Conservation (phyloP, 2,113 vertebrate genomes). For the Pachypanchax playfairii region DNA sequence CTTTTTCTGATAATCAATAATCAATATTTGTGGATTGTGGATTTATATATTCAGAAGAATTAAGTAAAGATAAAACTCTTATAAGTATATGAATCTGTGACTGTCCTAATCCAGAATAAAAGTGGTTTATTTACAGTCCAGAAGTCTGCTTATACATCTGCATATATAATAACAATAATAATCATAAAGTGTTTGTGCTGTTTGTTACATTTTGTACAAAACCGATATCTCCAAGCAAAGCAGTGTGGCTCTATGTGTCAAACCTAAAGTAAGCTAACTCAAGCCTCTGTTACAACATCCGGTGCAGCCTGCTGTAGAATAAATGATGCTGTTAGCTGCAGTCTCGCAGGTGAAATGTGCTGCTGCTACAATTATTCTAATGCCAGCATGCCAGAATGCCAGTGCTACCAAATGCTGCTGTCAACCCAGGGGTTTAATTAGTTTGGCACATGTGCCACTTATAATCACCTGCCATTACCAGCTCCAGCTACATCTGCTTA, state of each 20-base stretch:
- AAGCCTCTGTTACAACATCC: slow-evolving; percentile 54
- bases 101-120: no score
- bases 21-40: no score
- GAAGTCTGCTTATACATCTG: no score
- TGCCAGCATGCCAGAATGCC: slow-evolving; percentile 87
- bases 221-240: background rate
- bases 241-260: slow-evolving; percentile 35
- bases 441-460: slow-evolving; percentile 91
- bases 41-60: no score
- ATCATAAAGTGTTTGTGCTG: background rate
- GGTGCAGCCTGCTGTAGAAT: slow-evolving; percentile 74
- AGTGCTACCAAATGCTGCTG: slow-evolving; percentile 92
- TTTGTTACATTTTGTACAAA: background rate
- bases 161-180: no score
- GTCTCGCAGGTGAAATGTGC: slow-evolving; percentile 81
- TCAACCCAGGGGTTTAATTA: slow-evolving; percentile 95
- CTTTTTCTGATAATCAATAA: no score
- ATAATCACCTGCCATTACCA: slow-evolving; percentile 99
- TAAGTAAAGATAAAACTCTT: no score
- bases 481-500: slow-evolving; percentile 91
- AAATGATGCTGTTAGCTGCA: slow-evolving; percentile 78
- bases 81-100: no score
- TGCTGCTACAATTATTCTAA: slow-evolving; percentile 85
- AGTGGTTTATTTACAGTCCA: no score
- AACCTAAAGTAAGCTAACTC: slow-evolving; percentile 39